Conservation (phyloP, 2,888 invertebrate species). For the Tinea trinotella region DNA sequence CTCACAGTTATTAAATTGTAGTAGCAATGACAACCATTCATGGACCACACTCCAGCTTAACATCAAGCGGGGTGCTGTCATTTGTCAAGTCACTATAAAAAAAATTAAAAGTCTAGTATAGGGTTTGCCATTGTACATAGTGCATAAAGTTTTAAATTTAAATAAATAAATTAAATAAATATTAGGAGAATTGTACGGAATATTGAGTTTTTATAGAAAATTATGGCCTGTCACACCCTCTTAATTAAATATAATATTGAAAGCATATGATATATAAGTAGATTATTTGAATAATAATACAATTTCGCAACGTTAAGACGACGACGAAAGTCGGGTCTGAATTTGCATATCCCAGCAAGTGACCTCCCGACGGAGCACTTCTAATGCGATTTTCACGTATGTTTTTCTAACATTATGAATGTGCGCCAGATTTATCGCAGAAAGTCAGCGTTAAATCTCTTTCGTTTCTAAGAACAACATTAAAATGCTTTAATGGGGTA, state of each 20-base stretch:
- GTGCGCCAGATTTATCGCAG: conserved; percentile 31
- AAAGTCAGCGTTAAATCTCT: conserved; percentile 31
- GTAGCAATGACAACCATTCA: no score
- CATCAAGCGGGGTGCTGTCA: no score
- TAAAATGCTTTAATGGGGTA: not conserved
- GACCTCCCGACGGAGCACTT: conserved; percentile 27
- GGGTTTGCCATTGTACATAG: no score
- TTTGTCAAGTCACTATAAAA: no score
- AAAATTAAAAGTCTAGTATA: no score
- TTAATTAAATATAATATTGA: conserved; percentile 6
- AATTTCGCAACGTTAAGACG: conserved; percentile 40
- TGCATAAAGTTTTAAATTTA: no score
- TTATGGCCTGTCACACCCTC: not conserved
- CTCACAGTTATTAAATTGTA: no score
- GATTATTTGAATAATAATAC: conserved; percentile 47
- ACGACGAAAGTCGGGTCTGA: conserved; percentile 29
- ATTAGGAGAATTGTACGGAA: no score
- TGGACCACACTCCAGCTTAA: no score
- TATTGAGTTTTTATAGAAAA: no score
- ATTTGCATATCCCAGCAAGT: conserved; percentile 39
- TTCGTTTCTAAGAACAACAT: not conserved
- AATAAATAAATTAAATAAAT: no score
- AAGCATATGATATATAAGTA: conserved; percentile 4
- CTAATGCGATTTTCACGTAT: conserved; percentile 38
- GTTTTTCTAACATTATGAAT: conserved; percentile 40